Evolutionary conservation across 2,113 vertebrate species (phyloP), one percentile per base, ranked within the genome.

Genomic region (Benitochromis conjunctus): DNA sequence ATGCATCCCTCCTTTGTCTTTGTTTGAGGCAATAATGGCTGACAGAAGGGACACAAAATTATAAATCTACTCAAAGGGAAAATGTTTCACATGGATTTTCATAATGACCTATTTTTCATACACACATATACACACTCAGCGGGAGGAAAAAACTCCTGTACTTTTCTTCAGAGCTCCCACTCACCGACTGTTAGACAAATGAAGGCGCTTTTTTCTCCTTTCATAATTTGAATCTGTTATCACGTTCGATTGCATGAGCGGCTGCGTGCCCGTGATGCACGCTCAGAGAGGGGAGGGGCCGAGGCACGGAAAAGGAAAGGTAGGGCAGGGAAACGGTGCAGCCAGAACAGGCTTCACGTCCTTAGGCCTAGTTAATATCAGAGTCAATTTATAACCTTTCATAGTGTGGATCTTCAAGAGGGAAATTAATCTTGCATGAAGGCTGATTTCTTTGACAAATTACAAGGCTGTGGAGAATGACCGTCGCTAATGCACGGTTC

Each of bases 161-260:
- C 81, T 87, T 85, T 89, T 94, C n/a, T 94, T 91, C 56, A 54
- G 86, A 84, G 90, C 79, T 88, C 86, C 85, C 41, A 57, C 90
- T 90, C 86, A 56, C 85, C 57, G 78, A 90, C 91, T 84, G 87
- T 78, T 81, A 86, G 93, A 95, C 90, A 94, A 94, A 96, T 96
- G 92, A 94, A 95, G 93, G 93, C 91, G 46, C 87, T 93, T 95
- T 91, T 86, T 86, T 55, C 48, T 90, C 54, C 51, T 91, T 80
- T 86, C 93, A 87, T 94, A 94, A 95, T 94, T 93, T 92, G 92
- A 89, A 94, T 96, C 93, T 95, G 93, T 95, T 93, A 95, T 94
- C 94, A 93, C 88, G 84, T 92, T 93, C 84, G 85, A 91, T 94
- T 94, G 95, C 93, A 91, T 82, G 87, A 90, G 79, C 4, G 66